Conservation (phyloP, 2,797 vertebrate genomes). For the Kryptopterus vitreolus region DNA sequence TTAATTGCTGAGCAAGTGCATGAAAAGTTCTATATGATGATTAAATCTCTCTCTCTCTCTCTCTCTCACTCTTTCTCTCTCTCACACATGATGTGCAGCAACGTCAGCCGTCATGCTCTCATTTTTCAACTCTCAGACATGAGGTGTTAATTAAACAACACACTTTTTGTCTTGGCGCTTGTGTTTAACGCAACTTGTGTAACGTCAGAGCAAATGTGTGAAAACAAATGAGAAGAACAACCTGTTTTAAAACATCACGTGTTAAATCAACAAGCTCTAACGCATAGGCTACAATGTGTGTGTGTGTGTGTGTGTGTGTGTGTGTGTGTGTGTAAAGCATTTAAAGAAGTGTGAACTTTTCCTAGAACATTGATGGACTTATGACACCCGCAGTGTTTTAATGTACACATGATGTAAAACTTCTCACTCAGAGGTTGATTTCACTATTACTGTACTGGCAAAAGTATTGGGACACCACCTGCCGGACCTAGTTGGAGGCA, state of each 20-base stretch:
- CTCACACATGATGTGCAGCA: no score
- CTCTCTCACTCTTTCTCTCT: no score
- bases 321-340: background rate
- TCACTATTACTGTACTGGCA: no score
- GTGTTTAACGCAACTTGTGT: background rate
- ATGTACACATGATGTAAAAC: background rate
- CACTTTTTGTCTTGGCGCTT: background rate
- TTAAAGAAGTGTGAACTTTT: background rate
- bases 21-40: background rate
- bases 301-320: slow-evolving; percentile 1
- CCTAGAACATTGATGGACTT: background rate
- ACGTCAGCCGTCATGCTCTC: background rate
- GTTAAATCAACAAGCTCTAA: background rate
- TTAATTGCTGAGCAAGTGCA: no score
- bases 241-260: background rate
- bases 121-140: background rate
- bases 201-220: background rate
- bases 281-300: background rate
- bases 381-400: background rate
- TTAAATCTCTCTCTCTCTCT: background rate
- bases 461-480: no score
- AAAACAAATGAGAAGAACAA: background rate
- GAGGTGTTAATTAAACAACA: slow-evolving; percentile 4
- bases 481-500: no score
- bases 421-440: no score